Evolutionary conservation across 1,140 invertebrate species (phyloP), one percentile per base, ranked within the genome.

Genomic region (Eufriesea mexicana): DNA sequence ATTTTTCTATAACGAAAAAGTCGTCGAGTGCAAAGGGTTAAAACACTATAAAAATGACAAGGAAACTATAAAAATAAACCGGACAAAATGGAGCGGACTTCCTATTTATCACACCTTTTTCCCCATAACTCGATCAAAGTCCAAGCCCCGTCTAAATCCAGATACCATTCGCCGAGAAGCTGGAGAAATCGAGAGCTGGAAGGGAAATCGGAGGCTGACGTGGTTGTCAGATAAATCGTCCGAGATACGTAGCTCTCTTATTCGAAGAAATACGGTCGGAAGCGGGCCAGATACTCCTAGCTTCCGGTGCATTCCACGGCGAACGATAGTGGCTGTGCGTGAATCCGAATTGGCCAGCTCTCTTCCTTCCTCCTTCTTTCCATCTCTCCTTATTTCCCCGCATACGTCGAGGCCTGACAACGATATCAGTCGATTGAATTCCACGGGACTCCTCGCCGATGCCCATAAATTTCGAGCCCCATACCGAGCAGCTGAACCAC

Each of bases 381-480:
- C 6, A 2, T 7, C 20, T 64, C 1, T 18, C n/a, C 35, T 61
- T 12, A 12, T 55, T 55, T 68, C n/a, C 0, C 16, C 5, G 2
- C 4, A 4, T 0, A 35, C 54, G 12, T 70, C 76, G 12, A 12
- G 25, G 7, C 42, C 55, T 76, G 62, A 75, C 79, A 42, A 45
- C 51, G 71, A 55, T 76, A 76, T 75, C 61, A 23, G 72, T 55
- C 66, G 79, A 82, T 76, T 67, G 79, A 82, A 82, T 76, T 67
- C 62, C 49, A 12, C 25, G 25, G 62, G 54, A 35, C 71, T 42
- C n/a, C 14, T 23, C 18, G 12, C 2, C 18, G 49, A 20, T 49
- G 62, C 28, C 49, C 28, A 64, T 80, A 80, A 80, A 80, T 80
- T 73, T 54, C 47, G 78, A 25, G 25, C 66, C 18, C 62, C 35